Evolutionary conservation across 2,888 invertebrate genomes (phyloP), one percentile per base, ranked within the genome.

Genomic region (Nephrotoma guestfalica): DNA sequence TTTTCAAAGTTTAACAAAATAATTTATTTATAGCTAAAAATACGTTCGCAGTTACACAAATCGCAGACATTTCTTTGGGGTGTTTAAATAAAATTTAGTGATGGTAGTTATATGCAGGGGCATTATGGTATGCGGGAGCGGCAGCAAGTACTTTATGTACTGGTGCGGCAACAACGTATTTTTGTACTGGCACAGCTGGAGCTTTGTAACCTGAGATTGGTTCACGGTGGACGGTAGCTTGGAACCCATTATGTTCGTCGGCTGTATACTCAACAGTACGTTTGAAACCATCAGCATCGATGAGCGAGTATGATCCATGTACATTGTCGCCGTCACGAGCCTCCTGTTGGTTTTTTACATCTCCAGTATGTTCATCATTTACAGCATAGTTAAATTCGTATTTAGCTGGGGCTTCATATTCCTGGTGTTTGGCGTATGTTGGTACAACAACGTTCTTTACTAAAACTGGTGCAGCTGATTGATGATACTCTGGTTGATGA

Each of bases 181-280:
- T 83, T 7, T 83, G 83, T 30, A 83, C 83, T 83, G 83, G 88
- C 30, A 30, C 30, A 40, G 88, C 88, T 71, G 88, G 88, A 57
- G 88, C 84, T 83, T 83, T 83, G 84, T 40, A 84, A 41, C 84
- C 84, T 11, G 30, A 40, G 40, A 89, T 87, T 11, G 92, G 92
- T 89, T 93, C 93, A 88, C 92, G 92, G 88, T 91, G 91, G 15
- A 93, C 93, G 51, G 93, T 92, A 83, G 93, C 93, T 89, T 93
- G 93, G 90, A 93, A 93, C 88, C 93, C 93, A 87, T 93, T 92
- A 88, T 92, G 90, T 87, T 92, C 91, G 89, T 93, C 93, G 87
- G 93, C 93, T 40, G 92, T 92, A 89, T 93, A 93, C 86, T 93
- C 92, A 0, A 93, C 93, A 41, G 92, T 92, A 88, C 93, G 92